phyloP scores from a whole-genome alignment of 2,113 vertebrate species.

The Chaenogobius annularis region DNA sequence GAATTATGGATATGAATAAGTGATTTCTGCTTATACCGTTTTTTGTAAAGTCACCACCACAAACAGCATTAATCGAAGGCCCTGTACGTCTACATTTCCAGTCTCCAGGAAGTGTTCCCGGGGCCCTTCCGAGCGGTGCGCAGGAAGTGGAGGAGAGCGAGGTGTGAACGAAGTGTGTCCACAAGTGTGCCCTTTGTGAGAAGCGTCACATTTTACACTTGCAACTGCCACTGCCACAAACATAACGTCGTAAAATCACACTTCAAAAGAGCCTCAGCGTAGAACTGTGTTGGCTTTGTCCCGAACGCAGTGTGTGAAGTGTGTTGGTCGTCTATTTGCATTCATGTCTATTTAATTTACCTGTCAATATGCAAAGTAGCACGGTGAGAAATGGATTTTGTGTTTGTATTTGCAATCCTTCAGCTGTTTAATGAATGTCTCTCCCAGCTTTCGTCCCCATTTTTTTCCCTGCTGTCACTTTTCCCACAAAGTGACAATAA shows the following conservation, averaged over 20 bases:
- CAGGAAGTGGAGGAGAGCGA: not conserved
- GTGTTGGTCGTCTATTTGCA: not conserved
- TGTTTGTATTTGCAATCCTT: not conserved
- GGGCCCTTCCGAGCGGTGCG: not conserved
- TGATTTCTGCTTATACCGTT: too few relatives aligned
- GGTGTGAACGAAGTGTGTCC: slow-evolving; percentile 18
- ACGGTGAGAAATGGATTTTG: too few relatives aligned
- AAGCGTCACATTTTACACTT: slow-evolving; percentile 26
- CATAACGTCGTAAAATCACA: slow-evolving; percentile 7
- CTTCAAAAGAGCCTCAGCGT: slow-evolving; percentile 9
- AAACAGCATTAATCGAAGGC: too few relatives aligned
- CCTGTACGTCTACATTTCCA: too few relatives aligned
- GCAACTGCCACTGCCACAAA: not conserved
- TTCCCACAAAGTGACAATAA: too few relatives aligned
- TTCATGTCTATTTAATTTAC: not conserved
- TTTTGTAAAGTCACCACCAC: too few relatives aligned
- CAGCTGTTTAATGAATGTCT: not conserved
- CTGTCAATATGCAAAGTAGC: not conserved
- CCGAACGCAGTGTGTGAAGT: not conserved
- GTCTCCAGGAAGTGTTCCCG: too few relatives aligned
- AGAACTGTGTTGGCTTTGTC: not conserved
- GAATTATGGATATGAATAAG: too few relatives aligned
- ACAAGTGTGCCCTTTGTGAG: slow-evolving; percentile 49
- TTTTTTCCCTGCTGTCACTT: too few relatives aligned
- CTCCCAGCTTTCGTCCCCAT: not conserved